Evolutionary conservation across 2,113 vertebrate genomes (phyloP).

Genomic region (Seriola rivoliana): DNA sequence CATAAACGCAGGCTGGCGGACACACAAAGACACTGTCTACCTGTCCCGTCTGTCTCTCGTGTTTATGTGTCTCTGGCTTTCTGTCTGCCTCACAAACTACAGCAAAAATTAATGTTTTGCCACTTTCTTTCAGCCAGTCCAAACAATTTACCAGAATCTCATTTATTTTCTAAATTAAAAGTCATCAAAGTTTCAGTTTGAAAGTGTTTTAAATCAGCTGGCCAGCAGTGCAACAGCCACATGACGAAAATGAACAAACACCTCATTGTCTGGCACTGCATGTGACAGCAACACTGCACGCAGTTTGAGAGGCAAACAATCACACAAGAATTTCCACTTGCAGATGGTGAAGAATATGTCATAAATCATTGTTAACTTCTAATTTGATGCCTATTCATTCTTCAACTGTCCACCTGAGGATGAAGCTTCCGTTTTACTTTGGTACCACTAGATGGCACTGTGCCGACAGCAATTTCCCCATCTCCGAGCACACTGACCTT

Average conservation of each 20-base stretch:
- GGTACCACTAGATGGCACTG: conserved; percentile 81
- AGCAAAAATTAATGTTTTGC: neutral
- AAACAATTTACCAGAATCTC: neutral
- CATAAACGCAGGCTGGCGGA: neutral
- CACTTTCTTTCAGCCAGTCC: neutral
- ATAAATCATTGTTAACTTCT: conserved; percentile 68
- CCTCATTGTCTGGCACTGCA: neutral
- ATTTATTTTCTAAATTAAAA: neutral
- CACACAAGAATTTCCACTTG: conserved; percentile 29
- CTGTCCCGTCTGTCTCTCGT: neutral
- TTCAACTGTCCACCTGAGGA: conserved; percentile 39
- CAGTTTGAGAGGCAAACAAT: conserved; percentile 27
- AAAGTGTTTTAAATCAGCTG: conserved; percentile 8
- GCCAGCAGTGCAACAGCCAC: neutral
- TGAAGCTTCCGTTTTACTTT: neutral
- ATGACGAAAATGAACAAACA: neutral
- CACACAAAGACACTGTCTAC: neutral
- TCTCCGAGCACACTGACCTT: conserved; percentile 78
- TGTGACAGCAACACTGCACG: neutral
- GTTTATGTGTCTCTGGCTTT: neutral
- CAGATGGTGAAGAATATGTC: conserved; percentile 29
- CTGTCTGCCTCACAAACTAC: neutral
- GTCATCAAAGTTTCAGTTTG: neutral
- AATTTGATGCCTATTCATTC: conserved; percentile 50
- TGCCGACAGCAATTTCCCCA: conserved; percentile 62